Evolutionary conservation across 2,113 vertebrate genomes (phyloP), one percentile per base, ranked within the genome.

Genomic region (Poeciliopsis retropinna): DNA sequence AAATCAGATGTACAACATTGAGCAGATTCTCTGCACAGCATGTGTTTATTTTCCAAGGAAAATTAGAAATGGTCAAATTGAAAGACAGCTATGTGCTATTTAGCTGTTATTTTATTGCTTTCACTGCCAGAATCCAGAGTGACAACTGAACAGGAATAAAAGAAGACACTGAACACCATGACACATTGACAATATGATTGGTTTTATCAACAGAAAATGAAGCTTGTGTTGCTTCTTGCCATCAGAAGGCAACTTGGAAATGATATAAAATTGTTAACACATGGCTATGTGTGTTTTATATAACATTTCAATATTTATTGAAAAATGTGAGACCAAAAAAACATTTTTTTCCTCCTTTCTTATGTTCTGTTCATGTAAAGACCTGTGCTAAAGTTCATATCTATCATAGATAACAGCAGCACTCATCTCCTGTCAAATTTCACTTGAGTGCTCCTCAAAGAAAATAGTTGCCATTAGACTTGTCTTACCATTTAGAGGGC

Each of bases 391-490:
- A 25, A 71, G 62, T 70, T 30, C 74, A 51, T 73, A 73, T 69
- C 74, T 79, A 78, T 79, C 83, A 71, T 9, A 78, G 60, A 80
- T 87, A 85, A 85, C 73, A 64, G 82, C 68, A 70, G 83, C 81
- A 76, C 81, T 75, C 77, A 83, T 88, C 79, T 75, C 60, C 85
- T 81, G 87, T 87, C 85, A 88, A 79, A 87, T 82, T 79, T 89
- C 82, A 74, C 74, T 0, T 31, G 74, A 89, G 84, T 85, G 85
- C 80, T 86, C 75, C 79, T 91, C 81, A 67, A 61, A 85, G 84
- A 85, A 91, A 90, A 85, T 89, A 39, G 78, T 75, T 68, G 32
- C 75, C 70, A 90, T 91, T 89, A 91, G 82, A 84, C 75, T 82
- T 51, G 78, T 84, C 60, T 84, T 65, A 73, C 76, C 81, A 60